Conservation (phyloP, 2,888 invertebrate species). For the Nomada fabriciana region DNA sequence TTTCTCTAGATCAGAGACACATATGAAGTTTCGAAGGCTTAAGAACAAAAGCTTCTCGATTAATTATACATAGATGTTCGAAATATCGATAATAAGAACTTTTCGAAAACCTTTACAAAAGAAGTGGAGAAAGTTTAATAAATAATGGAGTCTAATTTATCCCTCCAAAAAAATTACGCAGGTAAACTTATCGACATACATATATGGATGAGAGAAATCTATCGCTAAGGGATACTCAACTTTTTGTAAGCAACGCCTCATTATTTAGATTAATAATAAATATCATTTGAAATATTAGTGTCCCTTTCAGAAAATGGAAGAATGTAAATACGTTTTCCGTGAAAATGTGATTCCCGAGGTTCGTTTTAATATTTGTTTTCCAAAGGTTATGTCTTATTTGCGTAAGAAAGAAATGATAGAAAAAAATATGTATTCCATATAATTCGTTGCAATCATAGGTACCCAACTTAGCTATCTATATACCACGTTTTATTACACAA, state of each 20-base stretch:
- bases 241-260: not conserved
- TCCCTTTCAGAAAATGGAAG: slow-evolving; percentile 41
- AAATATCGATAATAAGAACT: slow-evolving; percentile 3
- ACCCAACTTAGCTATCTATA: slow-evolving; percentile 90
- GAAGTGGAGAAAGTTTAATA: not conserved
- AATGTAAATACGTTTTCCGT: slow-evolving; percentile 16
- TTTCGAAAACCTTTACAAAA: not conserved
- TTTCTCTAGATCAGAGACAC: not conserved
- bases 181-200: not conserved
- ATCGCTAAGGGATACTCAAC: not conserved
- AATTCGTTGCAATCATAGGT: slow-evolving; percentile 81
- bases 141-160: not conserved
- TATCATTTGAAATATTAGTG: not conserved
- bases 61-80: not conserved
- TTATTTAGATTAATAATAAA: not conserved
- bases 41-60: slow-evolving; percentile 41
- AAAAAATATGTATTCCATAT: too few relatives aligned
- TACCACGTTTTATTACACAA: slow-evolving; percentile 93
- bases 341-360: slow-evolving; percentile 58
- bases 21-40: slow-evolving; percentile 10
- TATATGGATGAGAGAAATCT: not conserved
- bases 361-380: slow-evolving; percentile 15
- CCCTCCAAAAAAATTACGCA: not conserved
- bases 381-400: slow-evolving; percentile 45
- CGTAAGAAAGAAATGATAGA: not conserved